Conservation (phyloP, 1,140 invertebrate species). For the Tetragnatha versicolor region DNA sequence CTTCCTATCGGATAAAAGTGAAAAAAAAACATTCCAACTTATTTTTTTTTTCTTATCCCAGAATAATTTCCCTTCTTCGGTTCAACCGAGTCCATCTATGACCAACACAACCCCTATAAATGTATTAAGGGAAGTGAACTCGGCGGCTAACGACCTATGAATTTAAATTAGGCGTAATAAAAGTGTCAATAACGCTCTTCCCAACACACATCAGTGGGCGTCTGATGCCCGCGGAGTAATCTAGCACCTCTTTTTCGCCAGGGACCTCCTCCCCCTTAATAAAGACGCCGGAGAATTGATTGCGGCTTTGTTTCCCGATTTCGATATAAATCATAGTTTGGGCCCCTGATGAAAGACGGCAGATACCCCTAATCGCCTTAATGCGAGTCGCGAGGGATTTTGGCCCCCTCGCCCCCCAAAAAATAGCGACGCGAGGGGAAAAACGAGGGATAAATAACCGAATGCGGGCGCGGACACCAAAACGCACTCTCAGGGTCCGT, state of each 20-base stretch:
- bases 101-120: constrained; percentile 6
- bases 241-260: background rate
- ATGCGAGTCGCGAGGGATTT: constrained; percentile 34
- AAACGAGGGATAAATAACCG: constrained; percentile 23
- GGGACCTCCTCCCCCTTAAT: constrained; percentile 9
- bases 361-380: constrained; percentile 46
- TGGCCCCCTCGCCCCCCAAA: constrained; percentile 16
- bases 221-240: background rate
- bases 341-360: constrained; percentile 39
- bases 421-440: background rate
- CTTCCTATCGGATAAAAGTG: no score
- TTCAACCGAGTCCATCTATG: no score
- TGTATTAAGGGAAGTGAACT: background rate
- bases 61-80: no score
- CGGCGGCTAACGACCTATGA: constrained; percentile 7
- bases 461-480: constrained; percentile 33
- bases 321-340: constrained; percentile 53
- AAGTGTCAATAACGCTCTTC: constrained; percentile 12
- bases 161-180: constrained; percentile 30
- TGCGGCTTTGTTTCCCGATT: constrained; percentile 51
- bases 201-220: background rate
- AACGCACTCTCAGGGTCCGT: constrained; percentile 40
- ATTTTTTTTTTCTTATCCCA: no score
- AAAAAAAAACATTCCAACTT: no score
- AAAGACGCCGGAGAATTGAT: constrained; percentile 44